Evolutionary conservation across 2,113 vertebrate genomes (phyloP).

Genomic region (Heptranchias perlo): DNA sequence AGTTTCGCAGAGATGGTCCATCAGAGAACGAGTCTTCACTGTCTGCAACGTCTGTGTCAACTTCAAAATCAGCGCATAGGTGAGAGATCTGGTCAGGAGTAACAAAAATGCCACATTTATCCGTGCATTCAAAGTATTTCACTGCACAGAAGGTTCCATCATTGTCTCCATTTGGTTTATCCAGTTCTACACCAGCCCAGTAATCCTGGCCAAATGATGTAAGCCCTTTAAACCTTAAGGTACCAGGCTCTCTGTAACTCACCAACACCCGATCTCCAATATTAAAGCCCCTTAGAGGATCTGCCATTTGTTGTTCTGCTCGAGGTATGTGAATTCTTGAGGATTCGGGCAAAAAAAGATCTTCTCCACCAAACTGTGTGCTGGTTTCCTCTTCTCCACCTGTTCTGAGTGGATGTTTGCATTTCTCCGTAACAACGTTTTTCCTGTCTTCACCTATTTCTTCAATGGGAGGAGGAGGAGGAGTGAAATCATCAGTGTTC

Average conservation of each 20-base stretch:
- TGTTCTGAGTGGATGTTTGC: background rate
- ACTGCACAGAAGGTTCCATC: constrained; percentile 47
- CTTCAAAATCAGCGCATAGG: constrained; percentile 36
- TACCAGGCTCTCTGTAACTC: constrained; percentile 47
- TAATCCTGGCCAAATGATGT: constrained; percentile 45
- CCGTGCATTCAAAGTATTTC: constrained; percentile 49
- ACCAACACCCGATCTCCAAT: constrained; percentile 49
- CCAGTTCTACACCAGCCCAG: constrained; percentile 52
- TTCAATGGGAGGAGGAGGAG: background rate
- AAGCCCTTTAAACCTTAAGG: constrained; percentile 46
- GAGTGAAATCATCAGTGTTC: constrained; percentile 39
- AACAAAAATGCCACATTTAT: constrained; percentile 51
- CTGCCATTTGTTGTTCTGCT: constrained; percentile 40
- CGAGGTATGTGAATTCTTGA: constrained; percentile 18
- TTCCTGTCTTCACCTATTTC: background rate
- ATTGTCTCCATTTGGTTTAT: constrained; percentile 46
- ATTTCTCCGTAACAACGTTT: background rate
- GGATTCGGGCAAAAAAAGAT: background rate
- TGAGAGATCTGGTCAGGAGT: constrained; percentile 51
- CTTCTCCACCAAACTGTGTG: constrained; percentile 31
- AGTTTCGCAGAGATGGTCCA: constrained; percentile 9
- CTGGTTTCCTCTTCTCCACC: background rate
- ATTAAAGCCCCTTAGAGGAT: constrained; percentile 43
- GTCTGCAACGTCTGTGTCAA: background rate
- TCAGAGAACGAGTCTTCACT: constrained; percentile 40